phyloP scores from a whole-genome alignment of 1,140 invertebrate species.

The Cataglyphis hispanica region DNA sequence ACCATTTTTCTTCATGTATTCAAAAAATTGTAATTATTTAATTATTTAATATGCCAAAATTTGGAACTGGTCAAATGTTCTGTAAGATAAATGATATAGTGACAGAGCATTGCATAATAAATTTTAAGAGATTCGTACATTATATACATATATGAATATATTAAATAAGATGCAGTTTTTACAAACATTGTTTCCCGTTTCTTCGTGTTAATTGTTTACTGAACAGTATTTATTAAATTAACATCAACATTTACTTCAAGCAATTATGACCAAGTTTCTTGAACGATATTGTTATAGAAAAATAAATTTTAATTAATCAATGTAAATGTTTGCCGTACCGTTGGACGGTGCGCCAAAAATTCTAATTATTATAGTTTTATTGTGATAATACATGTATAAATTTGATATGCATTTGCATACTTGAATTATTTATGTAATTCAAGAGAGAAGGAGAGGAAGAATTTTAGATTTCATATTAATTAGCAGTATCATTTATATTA shows the following conservation, averaged over 20 bases:
- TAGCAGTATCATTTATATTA: not conserved
- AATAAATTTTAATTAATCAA: not conserved
- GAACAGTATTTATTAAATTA: not conserved
- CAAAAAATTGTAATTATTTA: not conserved
- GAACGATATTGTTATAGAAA: not conserved
- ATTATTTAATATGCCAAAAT: not conserved
- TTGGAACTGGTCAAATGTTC: not conserved
- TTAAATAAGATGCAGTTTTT: no score
- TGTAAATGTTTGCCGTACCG: slow-evolving; percentile 1
- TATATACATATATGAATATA: not conserved
- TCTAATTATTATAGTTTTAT: slow-evolving; percentile 16
- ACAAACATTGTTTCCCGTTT: no score
- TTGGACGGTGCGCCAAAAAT: no score
- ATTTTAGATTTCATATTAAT: not conserved
- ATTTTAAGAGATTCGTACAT: not conserved
- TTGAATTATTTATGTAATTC: not conserved
- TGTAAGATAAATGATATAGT: not conserved
- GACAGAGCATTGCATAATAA: not conserved
- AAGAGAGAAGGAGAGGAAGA: no score
- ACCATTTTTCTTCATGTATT: not conserved
- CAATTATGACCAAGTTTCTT: slow-evolving; percentile 6
- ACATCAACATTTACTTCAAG: not conserved
- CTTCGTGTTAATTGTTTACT: not conserved
- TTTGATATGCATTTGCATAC: not conserved
- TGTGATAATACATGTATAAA: not conserved